phyloP scores from a whole-genome alignment of 2,888 invertebrate species.

The Blastobasis adustella region DNA sequence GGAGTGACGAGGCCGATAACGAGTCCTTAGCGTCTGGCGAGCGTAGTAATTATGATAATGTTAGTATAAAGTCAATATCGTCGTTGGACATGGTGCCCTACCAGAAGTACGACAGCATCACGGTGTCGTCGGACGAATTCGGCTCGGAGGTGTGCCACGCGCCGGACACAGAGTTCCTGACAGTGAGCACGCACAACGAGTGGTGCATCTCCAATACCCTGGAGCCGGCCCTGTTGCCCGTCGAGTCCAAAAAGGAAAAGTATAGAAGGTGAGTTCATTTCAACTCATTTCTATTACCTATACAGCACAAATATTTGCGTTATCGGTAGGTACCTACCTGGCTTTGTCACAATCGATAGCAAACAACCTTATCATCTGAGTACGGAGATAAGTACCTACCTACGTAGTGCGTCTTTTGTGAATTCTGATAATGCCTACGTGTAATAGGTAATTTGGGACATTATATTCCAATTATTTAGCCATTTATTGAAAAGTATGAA shows the following conservation, averaged over 20 bases:
- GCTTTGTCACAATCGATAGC: slow-evolving; percentile 53
- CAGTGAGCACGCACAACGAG: slow-evolving; percentile 70
- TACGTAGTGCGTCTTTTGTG: slow-evolving; percentile 38
- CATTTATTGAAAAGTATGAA: too few relatives aligned
- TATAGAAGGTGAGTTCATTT: slow-evolving; percentile 67
- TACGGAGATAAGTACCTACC: slow-evolving; percentile 30
- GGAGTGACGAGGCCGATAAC: slow-evolving; percentile 53
- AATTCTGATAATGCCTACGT: slow-evolving; percentile 14
- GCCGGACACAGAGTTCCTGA: slow-evolving; percentile 62
- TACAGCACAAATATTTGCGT: slow-evolving; percentile 46
- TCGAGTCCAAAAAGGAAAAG: slow-evolving; percentile 69
- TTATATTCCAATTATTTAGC: too few relatives aligned
- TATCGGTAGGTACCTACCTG: slow-evolving; percentile 32
- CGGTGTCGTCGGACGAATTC: slow-evolving; percentile 68
- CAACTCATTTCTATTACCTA: slow-evolving; percentile 24
- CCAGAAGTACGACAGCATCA: slow-evolving; percentile 68
- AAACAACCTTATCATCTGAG: slow-evolving; percentile 27
- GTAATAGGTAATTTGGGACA: too few relatives aligned
- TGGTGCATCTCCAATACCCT: slow-evolving; percentile 64
- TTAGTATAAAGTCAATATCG: slow-evolving; percentile 68
- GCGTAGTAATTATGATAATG: slow-evolving; percentile 65
- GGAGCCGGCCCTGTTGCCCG: slow-evolving; percentile 57
- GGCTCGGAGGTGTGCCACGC: slow-evolving; percentile 69
- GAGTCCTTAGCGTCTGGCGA: slow-evolving; percentile 47
- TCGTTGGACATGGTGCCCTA: slow-evolving; percentile 69